These are phyloP conservation scores for Halocaridina rubra DNA, from an alignment of 2,888 invertebrate species.

Conservation along the genomic window DNA sequence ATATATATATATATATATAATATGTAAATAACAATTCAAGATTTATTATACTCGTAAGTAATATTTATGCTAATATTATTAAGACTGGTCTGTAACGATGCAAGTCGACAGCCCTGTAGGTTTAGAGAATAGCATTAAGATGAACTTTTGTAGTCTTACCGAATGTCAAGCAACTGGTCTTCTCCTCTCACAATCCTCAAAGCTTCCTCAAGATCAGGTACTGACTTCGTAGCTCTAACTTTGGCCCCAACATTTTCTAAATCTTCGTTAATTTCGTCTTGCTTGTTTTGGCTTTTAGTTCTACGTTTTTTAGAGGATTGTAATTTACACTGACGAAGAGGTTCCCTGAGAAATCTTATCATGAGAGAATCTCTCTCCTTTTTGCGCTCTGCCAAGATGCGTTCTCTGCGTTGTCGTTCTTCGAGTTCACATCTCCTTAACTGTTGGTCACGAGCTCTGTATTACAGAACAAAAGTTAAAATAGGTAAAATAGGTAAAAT, in stretches of 20 bases:
- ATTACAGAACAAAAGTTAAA: not conserved
- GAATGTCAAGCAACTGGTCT: slow-evolving; percentile 22
- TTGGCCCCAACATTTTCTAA: not conserved
- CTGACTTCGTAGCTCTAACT: slow-evolving; percentile 18
- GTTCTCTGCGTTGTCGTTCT: slow-evolving; percentile 31
- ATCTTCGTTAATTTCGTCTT: not conserved
- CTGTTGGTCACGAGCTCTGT: slow-evolving; percentile 37
- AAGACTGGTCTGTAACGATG: too few relatives aligned
- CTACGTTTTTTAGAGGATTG: not conserved
- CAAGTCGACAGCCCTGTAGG: too few relatives aligned
- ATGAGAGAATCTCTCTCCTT: slow-evolving; percentile 32
- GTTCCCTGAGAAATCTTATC: slow-evolving; percentile 36
- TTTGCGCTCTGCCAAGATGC: slow-evolving; percentile 34
- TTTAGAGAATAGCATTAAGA: too few relatives aligned
- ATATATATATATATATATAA: too few relatives aligned
- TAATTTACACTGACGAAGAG: slow-evolving; percentile 5
- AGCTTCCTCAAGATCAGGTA: slow-evolving; percentile 52
- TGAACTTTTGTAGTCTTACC: too few relatives aligned
- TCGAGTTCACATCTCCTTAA: slow-evolving; percentile 19
- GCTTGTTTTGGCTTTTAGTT: not conserved
- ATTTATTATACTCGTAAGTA: too few relatives aligned
- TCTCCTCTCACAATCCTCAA: slow-evolving; percentile 26
- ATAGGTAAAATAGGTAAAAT: not conserved
- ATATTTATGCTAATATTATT: too few relatives aligned
- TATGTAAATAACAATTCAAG: too few relatives aligned